Base-by-base conservation (phyloP, 2,113 vertebrate genomes). In the Oncorhynchus tshawytscha region DNA sequence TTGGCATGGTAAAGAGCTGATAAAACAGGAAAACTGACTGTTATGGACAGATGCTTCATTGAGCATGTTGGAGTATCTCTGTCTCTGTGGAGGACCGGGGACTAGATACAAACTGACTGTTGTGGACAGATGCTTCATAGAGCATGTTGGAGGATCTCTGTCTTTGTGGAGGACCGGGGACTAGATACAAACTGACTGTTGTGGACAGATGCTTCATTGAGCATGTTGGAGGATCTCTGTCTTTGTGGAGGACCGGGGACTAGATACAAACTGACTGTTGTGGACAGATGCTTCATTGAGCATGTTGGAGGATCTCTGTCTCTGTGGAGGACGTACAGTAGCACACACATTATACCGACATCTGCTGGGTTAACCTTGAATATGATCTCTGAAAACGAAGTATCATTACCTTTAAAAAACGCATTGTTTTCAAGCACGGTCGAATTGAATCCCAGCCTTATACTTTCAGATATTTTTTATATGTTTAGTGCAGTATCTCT, bases 1-100 rank as follows among this genome's bases (percentile, higher is more conserved):
- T 74, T 45, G 75, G 74, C 72, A 78, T 67, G 18, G 45, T 82
- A 85, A 84, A 85, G 51, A 64, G 75, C 48, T 77, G 64, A 54
- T 69, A 72, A 80, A 82, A 75, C 18, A 48, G 48, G 67, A 67
- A 76, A 71, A 25, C 25, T 25, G 25, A 25, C 25, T 25, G 25
- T 25, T 25, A 1, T 25, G 65, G 84, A 82, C 80, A 71, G 64
- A 18, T 54, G n/a, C 22, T 15, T 72, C 73, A 70, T n/a, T 12
- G 9, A 39, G 66, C 48, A 5, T 51, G 71, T 75, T 74, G 45
- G 8, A 59, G 65, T 13, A 18, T 57, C 71, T 65, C 12, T 48
- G 31, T 48, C 59, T 25, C n/a, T 69, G 67, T 24, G 5, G 5
- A 6, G 3, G 34, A 39, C 34, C 8, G 7, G 34, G 34, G 34